A percentile compares a stretch with the other conserved stretches of the same genome.
phyloP scores from a whole-genome alignment of 1,140 invertebrate genomes.

The Phenacoccus solenopsis region DNA sequence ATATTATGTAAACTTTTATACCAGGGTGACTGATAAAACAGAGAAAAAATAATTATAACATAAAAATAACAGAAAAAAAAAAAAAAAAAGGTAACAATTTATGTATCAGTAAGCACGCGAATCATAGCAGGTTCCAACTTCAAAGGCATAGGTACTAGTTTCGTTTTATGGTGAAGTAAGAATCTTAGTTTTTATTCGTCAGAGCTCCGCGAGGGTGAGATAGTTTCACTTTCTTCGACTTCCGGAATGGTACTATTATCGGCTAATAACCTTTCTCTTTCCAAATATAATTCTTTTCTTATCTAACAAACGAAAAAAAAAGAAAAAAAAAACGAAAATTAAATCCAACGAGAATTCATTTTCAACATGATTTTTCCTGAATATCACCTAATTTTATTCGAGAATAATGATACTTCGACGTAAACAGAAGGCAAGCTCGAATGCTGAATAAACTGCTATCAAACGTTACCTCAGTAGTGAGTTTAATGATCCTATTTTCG shows the following conservation, averaged over 20 bases:
- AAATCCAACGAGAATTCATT: neutral
- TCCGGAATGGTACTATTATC: slow-evolving; percentile 43
- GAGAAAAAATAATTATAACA: too few species aligned
- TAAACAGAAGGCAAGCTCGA: too few species aligned
- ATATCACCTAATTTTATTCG: slow-evolving; percentile 9
- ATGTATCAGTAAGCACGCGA: too few species aligned
- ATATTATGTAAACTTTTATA: too few species aligned
- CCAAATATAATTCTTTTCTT: slow-evolving; percentile 39
- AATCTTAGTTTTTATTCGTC: neutral
- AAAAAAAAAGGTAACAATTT: too few species aligned
- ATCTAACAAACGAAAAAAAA: slow-evolving; percentile 33
- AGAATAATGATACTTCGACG: too few species aligned
- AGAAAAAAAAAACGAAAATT: neutral
- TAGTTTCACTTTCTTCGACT: slow-evolving; percentile 33
- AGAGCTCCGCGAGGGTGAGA: slow-evolving; percentile 10
- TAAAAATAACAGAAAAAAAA: too few species aligned
- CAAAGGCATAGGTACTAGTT: too few species aligned
- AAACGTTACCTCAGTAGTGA: slow-evolving; percentile 48
- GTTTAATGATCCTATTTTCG: slow-evolving; percentile 60
- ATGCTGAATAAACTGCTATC: neutral
- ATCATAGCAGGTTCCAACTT: too few species aligned
- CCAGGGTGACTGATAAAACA: too few species aligned
- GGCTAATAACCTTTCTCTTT: slow-evolving; percentile 42
- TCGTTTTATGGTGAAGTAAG: too few species aligned
- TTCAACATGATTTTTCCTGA: neutral